Evolutionary conservation across 1,140 invertebrate species (phyloP).

Genomic region (Bombus difficillimus): DNA sequence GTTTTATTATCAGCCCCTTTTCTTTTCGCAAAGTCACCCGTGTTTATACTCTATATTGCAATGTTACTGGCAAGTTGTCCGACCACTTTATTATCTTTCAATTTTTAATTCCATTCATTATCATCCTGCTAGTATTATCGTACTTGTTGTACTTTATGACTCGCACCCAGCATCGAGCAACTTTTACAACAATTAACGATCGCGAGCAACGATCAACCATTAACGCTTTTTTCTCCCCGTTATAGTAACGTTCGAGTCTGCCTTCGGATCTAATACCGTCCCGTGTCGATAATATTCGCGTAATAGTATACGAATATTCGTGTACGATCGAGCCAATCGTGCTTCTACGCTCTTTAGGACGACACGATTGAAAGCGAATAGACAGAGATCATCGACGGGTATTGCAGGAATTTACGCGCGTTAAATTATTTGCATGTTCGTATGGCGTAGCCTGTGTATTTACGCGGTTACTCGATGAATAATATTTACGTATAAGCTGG

Average conservation of each 20-base stretch:
- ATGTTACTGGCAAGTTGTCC: neutral
- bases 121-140: neutral
- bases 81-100: neutral
- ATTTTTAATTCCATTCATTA: neutral
- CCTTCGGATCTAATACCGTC: no score
- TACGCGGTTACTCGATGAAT: constrained; percentile 54
- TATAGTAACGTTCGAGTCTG: neutral
- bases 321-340: no score
- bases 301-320: no score
- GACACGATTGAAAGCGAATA: no score
- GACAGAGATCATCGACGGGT: no score
- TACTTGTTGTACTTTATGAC: no score
- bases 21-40: neutral
- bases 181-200: no score
- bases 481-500: constrained; percentile 40
- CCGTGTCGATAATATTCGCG: no score
- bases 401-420: neutral
- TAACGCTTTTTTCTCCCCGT: neutral
- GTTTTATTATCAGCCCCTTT: neutral
- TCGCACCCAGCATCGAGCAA: neutral
- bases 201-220: neutral
- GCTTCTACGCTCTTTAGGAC: no score
- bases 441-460: neutral
- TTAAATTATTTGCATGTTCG: constrained; percentile 37
- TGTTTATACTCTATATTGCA: neutral